These are phyloP conservation scores for Drosophila virilis DNA, from an alignment of 1,140 invertebrate species.

Conservation along the genomic window DNA sequence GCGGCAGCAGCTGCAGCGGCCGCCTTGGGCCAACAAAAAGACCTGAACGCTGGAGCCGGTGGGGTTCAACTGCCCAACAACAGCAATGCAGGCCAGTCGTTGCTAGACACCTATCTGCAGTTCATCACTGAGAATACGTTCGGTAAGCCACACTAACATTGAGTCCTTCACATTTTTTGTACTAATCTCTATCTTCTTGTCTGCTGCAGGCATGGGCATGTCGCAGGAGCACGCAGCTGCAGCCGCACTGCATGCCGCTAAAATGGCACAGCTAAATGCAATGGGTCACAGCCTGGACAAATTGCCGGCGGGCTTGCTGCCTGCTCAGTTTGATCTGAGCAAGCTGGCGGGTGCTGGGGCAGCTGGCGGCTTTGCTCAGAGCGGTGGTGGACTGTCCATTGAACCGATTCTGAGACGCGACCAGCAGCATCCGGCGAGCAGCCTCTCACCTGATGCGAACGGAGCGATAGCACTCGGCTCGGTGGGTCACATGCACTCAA, in stretches of 20 bases:
- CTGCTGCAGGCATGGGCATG: constrained; percentile 84
- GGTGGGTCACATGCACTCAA: constrained; percentile 43
- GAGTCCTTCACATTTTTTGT: too few relatives aligned
- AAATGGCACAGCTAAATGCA: constrained; percentile 89
- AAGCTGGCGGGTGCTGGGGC: constrained; percentile 62
- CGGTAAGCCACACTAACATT: constrained; percentile 78
- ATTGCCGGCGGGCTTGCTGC: constrained; percentile 70
- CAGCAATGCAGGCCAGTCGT: constrained; percentile 88
- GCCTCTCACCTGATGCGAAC: constrained; percentile 55
- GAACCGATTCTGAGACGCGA: constrained; percentile 75
- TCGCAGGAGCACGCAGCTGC: constrained; percentile 86
- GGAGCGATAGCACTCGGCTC: constrained; percentile 57
- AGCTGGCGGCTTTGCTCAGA: constrained; percentile 42
- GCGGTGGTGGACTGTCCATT: constrained; percentile 60
- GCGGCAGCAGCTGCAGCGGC: constrained; percentile 76
- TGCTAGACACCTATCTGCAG: constrained; percentile 93
- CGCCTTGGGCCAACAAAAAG: constrained; percentile 84
- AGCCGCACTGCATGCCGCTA: constrained; percentile 87
- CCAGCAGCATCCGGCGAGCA: constrained; percentile 44
- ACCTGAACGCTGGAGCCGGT: constrained; percentile 55
- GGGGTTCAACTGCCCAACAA: constrained; percentile 76
- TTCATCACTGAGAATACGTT: constrained; percentile 92
- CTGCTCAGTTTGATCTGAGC: constrained; percentile 77
- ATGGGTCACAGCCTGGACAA: constrained; percentile 87
- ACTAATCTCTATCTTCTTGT: not conserved